These are phyloP conservation scores for Zosterops lateralis DNA, from an alignment of 2,113 vertebrate species.

Conservation along the genomic window DNA sequence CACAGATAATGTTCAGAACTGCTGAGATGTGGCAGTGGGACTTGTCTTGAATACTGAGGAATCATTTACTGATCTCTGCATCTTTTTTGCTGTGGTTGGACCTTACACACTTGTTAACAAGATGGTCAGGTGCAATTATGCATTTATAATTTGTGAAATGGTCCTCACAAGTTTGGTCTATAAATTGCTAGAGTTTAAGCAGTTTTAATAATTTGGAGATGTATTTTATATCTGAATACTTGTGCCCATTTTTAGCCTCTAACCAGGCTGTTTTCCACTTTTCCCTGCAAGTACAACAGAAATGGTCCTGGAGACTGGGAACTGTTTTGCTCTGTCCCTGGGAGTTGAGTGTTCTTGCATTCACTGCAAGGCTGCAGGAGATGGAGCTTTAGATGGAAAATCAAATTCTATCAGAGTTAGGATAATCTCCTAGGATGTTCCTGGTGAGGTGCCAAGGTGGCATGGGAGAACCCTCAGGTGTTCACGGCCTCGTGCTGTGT, in stretches of 20 bases:
- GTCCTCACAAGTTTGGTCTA: neutral
- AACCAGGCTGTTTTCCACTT: neutral
- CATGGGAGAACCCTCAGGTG: neutral
- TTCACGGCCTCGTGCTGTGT: neutral
- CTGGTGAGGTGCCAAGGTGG: neutral
- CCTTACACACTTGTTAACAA: neutral
- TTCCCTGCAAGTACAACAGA: neutral
- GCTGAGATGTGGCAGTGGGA: neutral
- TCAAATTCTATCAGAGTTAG: neutral
- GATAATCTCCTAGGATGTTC: neutral
- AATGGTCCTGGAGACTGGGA: neutral
- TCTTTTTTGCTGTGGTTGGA: neutral
- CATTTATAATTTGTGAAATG: neutral
- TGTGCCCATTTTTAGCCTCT: neutral
- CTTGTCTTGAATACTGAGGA: neutral
- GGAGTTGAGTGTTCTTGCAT: neutral
- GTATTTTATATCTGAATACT: neutral
- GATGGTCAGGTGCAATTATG: neutral
- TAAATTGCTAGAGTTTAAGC: neutral
- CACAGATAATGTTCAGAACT: neutral
- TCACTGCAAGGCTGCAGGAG: neutral
- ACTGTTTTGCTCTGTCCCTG: neutral
- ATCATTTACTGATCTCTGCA: neutral
- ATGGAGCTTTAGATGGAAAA: neutral
- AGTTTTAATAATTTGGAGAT: neutral